Evolutionary conservation across 1,140 invertebrate species (phyloP), one percentile per base, ranked within the genome.

Genomic region (Drosophila bipectinata): DNA sequence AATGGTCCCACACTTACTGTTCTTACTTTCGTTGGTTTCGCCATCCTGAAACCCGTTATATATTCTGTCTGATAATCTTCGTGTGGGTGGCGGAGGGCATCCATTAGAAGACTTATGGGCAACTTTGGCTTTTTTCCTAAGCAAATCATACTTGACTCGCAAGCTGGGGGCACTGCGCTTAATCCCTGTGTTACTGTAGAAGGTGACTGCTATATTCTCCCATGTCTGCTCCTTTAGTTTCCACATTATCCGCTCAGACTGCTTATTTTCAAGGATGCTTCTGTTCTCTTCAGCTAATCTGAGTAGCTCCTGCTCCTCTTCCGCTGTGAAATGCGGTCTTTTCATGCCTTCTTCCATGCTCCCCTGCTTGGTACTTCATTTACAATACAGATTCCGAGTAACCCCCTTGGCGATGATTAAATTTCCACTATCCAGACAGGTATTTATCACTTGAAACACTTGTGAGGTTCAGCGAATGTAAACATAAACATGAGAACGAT

Each of bases 271-370:
- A 1, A 77, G 26, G 3, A 77, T 48, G 12, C 18, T 45, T 30
- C 52, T 52, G 6, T 44, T 39, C 28, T 76, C 72, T 4, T 60
- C 49, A 1, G 47, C 48, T 0, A 77, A 28, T 9, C 60, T 30
- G 10, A 67, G 48, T 1, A 76, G 64, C 5, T 57, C 51, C 10
- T 30, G 9, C n/a, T 77, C 64, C 30, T 77, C 72, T 8, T 71
- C 54, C 0, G 37, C 34, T 1, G 49, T 44, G 4, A 76, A 77
- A 15, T 76, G 76, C 10, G 10, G 10, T 37, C 10, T 12, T 37
- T 61, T 55, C 5, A 28, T 28, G 6, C 26, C 5, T 4, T 5
- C 26, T 75, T 4, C 44, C 28, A 24, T 58, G 45, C 1, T 47
- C 71, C 10, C 10, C 34, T 12, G 2, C 34, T 37, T 9, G 32